phyloP scores from a whole-genome alignment of 2,888 invertebrate genomes.

The Podotricha telesiphe region DNA sequence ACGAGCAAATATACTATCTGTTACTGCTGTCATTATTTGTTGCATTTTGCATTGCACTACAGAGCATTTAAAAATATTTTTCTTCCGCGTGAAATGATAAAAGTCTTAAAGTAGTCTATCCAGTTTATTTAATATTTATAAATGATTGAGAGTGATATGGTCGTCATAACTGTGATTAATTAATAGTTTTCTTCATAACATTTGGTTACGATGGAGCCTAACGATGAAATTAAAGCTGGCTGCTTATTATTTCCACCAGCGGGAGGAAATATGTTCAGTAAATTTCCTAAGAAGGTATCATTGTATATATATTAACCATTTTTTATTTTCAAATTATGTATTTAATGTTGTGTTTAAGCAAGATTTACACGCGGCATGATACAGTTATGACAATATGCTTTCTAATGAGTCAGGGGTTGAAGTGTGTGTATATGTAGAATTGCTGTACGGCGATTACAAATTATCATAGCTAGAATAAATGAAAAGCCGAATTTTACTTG shows the following conservation, averaged over 20 bases:
- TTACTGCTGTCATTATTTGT: constrained; percentile 27
- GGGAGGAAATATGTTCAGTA: constrained; percentile 85
- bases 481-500: constrained; percentile 27
- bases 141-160: constrained; percentile 30
- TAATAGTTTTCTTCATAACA: constrained; percentile 15
- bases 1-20: not conserved
- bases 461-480: constrained; percentile 27
- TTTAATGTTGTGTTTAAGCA: constrained; percentile 9
- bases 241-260: constrained; percentile 90
- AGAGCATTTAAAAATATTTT: constrained; percentile 36
- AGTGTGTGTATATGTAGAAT: constrained; percentile 41
- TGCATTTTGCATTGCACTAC: constrained; percentile 38
- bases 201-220: constrained; percentile 85
- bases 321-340: not conserved
- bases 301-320: not conserved
- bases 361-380: constrained; percentile 25
- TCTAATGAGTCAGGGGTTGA: constrained; percentile 48
- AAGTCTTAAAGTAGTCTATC: constrained; percentile 6
- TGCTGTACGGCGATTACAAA: constrained; percentile 28
- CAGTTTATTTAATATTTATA: constrained; percentile 12
- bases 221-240: constrained; percentile 90
- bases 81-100: constrained; percentile 29
- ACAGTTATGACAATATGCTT: constrained; percentile 42
- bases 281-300: constrained; percentile 89
- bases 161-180: constrained; percentile 1